Base-by-base conservation (phyloP, 2,113 vertebrate species). In the Onychostruthus taczanowskii region DNA sequence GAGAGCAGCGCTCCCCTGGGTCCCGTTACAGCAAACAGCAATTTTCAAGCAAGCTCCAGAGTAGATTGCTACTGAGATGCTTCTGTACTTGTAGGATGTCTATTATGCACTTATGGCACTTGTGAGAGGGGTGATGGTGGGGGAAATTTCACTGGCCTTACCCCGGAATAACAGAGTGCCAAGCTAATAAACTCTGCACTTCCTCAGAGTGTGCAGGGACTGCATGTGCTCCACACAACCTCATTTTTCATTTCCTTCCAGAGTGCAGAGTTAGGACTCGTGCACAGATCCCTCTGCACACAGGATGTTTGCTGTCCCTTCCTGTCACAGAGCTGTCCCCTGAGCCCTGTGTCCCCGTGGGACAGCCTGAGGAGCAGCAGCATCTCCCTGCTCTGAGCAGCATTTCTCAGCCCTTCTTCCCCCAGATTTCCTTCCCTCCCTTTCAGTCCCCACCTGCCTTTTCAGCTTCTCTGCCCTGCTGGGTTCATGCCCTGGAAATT, bases 11-110 rank as follows among this genome's bases (percentile, higher is more conserved):
- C 67, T 97, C 96, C 87, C 96, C 31, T 89, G 93, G 92, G 91
- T 47, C 43, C 85, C 53, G n/a, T 96, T 87, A 90, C 70, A 95
- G 82, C 69, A 91, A 95, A 92, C 90, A 96, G 94, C 96, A 97
- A 96, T 96, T 96, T 96, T 56, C 91, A 77, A 63, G 89, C 89
- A 31, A 95, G 83, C 77, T 93, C 78, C 64, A 31, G 76, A 93
- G 82, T 3, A 90, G 85, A 95, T 91, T 95, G 94, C 63, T 89
- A 11, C 89, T 47, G 91, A 95, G 93, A 91, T 86, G 73, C 78
- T 70, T n/a, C 83, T 93, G 76, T 44, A 30, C 85, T 91, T 79
- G 84, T 52, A 87, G 91, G 80, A 83, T 93, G 86, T 87, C 44
- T 83, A 49, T 94, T 81, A 89, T 7, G 70, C 56, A 66, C 89